A percentile compares a stretch with the other conserved stretches of the same genome.
phyloP scores from a whole-genome alignment of 2,797 vertebrate species.

The Molossus alvarezi region DNA sequence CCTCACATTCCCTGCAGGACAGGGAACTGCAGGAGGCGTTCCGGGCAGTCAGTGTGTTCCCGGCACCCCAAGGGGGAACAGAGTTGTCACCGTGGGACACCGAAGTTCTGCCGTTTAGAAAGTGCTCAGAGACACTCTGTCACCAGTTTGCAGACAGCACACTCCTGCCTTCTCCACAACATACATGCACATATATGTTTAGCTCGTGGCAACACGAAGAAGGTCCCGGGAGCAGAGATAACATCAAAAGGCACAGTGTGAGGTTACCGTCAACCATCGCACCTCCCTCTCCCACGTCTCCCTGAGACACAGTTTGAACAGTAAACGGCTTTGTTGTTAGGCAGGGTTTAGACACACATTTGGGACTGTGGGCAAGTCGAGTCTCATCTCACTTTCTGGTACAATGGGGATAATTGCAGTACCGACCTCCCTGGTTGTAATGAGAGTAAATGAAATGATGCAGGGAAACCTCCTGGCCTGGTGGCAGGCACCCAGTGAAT shows the following conservation, averaged over 20 bases:
- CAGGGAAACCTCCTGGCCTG: neutral
- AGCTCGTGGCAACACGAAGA: neutral
- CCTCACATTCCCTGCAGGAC: slow-evolving; percentile 56
- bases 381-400: neutral
- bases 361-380: neutral
- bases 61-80: neutral
- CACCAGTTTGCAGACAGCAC: too few relatives aligned
- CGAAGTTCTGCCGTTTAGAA: neutral
- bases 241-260: neutral
- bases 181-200: neutral
- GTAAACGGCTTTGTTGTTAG: neutral
- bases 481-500: neutral
- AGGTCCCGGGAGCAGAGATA: neutral
- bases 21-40: neutral
- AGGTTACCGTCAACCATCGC: neutral
- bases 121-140: neutral
- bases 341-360: neutral
- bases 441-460: neutral
- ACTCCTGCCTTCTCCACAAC: neutral
- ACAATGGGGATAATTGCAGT: neutral
- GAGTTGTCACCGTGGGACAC: neutral
- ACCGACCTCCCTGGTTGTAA: neutral
- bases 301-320: neutral
- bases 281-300: too few relatives aligned
- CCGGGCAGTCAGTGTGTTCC: neutral